Evolutionary conservation across 2,797 vertebrate genomes (phyloP).

Genomic region (Rhincodon typus): DNA sequence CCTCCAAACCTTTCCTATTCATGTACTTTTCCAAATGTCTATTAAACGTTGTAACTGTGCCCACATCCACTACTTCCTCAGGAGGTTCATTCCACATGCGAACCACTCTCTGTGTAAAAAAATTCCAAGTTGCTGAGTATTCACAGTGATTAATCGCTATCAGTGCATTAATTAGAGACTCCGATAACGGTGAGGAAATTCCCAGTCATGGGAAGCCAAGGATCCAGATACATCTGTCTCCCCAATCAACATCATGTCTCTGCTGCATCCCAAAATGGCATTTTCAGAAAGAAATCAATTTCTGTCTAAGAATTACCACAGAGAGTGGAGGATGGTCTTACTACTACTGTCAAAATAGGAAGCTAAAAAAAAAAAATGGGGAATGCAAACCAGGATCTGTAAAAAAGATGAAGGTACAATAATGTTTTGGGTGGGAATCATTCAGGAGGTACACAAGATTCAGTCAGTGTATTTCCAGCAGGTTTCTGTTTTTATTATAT

Average conservation of each 20-base stretch:
- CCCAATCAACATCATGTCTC: background rate
- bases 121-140: too few species aligned
- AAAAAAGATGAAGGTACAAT: background rate
- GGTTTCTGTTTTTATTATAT: background rate
- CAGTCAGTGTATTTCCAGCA: background rate
- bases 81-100: too few species aligned
- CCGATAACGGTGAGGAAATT: too few species aligned
- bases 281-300: background rate
- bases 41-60: too few species aligned
- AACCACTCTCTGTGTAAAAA: too few species aligned
- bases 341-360: background rate
- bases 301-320: background rate
- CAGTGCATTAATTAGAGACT: background rate
- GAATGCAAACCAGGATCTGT: background rate
- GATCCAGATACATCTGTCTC: background rate
- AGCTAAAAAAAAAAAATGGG: background rate
- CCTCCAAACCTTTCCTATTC: too few species aligned
- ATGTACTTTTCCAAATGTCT: too few species aligned
- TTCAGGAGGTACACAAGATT: background rate
- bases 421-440: background rate
- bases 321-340: background rate
- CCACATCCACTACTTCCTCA: too few species aligned
- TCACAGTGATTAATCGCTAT: background rate
- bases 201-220: background rate
- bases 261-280: background rate